Conservation (phyloP, 2,888 invertebrate species). For the Gortyna flavago region DNA sequence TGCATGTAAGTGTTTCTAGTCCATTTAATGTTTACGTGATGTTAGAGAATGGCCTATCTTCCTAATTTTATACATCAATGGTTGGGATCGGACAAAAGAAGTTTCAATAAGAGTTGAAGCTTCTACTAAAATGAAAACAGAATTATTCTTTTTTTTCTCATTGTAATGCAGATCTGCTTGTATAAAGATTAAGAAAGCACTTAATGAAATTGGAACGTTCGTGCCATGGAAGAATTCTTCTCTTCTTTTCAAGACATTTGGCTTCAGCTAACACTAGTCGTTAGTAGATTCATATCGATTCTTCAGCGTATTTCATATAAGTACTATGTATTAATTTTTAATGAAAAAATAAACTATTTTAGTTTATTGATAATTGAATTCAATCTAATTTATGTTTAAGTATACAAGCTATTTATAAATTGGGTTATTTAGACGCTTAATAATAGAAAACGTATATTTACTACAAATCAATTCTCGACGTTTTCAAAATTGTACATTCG, state of each 20-base stretch:
- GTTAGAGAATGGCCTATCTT: too few species aligned
- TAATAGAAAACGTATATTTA: not conserved
- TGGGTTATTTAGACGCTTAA: not conserved
- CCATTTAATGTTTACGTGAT: too few species aligned
- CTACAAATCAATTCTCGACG: not conserved
- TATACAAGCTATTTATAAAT: not conserved
- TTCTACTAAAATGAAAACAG: conserved; percentile 10
- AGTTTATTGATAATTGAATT: not conserved
- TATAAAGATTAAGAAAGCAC: conserved; percentile 45
- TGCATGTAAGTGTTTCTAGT: too few species aligned
- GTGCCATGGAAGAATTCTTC: conserved; percentile 20
- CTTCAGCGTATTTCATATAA: not conserved
- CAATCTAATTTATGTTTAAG: not conserved
- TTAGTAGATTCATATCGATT: conserved; percentile 34
- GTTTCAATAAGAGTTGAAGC: conserved; percentile 23
- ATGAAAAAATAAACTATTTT: not conserved
- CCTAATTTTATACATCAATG: too few species aligned
- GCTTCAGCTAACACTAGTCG: conserved; percentile 10
- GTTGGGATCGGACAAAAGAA: conserved; percentile 31
- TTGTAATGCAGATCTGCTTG: conserved; percentile 52
- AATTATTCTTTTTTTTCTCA: conserved; percentile 26
- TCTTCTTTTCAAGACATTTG: conserved; percentile 16
- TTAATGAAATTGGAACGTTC: conserved; percentile 58
- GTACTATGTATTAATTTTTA: not conserved
- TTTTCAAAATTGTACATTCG: not conserved